phyloP scores from a whole-genome alignment of 2,888 invertebrate genomes.

The Morinoia aosen region DNA sequence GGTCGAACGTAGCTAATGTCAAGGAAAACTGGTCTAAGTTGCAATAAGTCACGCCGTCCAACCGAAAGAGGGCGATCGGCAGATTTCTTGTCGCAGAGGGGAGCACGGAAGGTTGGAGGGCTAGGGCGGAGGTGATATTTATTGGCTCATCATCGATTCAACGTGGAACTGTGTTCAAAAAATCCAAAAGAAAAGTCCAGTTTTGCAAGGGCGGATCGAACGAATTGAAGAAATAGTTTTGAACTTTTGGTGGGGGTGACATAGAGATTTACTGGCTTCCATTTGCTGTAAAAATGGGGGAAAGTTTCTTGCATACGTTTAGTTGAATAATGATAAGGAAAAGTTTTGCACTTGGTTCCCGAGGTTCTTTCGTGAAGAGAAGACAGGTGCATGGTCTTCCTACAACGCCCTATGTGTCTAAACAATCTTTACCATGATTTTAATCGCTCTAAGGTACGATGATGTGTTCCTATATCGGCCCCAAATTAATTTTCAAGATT shows the following conservation, averaged over 20 bases:
- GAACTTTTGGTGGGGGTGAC: constrained; percentile 24
- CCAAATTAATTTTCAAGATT: no score
- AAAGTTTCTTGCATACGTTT: neutral
- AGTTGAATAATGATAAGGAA: neutral
- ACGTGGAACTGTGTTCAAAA: constrained; percentile 38
- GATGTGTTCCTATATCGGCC: no score
- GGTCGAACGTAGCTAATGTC: neutral
- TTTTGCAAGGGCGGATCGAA: neutral
- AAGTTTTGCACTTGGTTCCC: no score
- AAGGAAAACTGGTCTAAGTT: neutral
- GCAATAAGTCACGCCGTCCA: constrained; percentile 35
- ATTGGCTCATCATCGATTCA: constrained; percentile 53
- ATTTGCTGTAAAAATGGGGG: neutral
- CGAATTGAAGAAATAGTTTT: constrained; percentile 47
- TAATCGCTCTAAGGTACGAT: no score
- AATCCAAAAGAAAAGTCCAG: constrained; percentile 28
- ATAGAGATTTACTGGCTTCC: constrained; percentile 30
- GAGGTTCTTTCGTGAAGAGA: no score
- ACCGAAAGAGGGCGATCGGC: constrained; percentile 7
- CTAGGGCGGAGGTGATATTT: constrained; percentile 31
- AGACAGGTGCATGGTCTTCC: no score
- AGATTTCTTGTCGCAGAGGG: constrained; percentile 1
- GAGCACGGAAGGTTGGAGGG: neutral
- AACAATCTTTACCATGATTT: no score
- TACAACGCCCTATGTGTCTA: no score